Base-by-base conservation (phyloP, 2,888 invertebrate genomes). In the Eulithis prunata region DNA sequence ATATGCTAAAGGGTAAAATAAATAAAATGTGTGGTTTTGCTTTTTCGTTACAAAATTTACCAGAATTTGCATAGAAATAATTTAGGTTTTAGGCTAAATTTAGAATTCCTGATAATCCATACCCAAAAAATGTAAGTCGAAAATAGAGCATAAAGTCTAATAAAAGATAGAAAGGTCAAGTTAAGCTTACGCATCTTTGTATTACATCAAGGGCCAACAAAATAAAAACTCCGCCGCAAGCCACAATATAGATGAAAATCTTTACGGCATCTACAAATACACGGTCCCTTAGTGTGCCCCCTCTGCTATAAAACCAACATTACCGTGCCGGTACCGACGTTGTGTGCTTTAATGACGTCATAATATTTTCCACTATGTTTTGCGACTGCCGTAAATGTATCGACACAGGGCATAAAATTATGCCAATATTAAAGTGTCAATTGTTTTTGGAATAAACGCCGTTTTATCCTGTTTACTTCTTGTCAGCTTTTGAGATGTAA, bases 301-400 rank as follows among this genome's bases (percentile, higher is more conserved):
- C 70, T 67, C 63, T 65, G 71, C 74, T 78, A 79, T 84, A 82
- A 85, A 83, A 80, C 76, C 72, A 70, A 72, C 78, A 76, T 81
- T 77, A 77, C 8, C 8, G 41, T 41, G 41, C 41, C 41, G 10
- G 41, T 41, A 41, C 75, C 70, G 73, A 74, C 78, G 75, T 73
- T 78, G 71, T 69, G 73, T 72, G 70, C 71, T 81, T 84, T 82
- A 82, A 85, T 81, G 79, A 77, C 77, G 75, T 77, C 76, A 82
- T 81, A 82, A 82, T 81, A 82, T 82, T 82, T 83, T 81, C 78
- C 79, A 79, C 77, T 78, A 80, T 81, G 78, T 80, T 82, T 79
- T 69, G 76, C 75, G 73, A 78, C 72, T 75, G 74, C 75, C 76
- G 76, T 81, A 80, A 80, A 79, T 72, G 72, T 77, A 81, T 81